Evolutionary conservation across 2,797 vertebrate genomes (phyloP), one percentile per base, ranked within the genome.

Genomic region (Paramormyrops hopkinsi): DNA sequence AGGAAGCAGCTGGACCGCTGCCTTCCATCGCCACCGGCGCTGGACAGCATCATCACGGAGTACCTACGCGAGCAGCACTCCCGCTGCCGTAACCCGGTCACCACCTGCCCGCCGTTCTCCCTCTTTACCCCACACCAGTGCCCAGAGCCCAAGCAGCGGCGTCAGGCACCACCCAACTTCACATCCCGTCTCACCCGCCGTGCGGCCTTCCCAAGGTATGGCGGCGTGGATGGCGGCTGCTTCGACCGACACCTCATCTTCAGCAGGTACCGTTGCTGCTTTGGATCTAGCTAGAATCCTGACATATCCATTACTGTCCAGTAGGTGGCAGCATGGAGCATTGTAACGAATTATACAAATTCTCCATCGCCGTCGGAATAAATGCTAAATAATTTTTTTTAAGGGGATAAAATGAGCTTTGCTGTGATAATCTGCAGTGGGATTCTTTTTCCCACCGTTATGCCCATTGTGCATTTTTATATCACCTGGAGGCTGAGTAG

Each of bases 221-320:
- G 99, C 88, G 99, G 98, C 41, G 98, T 98, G 89, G 99, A 99
- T 91, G 99, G 99, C 87, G 99, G 98, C 88, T 99, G 98, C 95
- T 99, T 99, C 94, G 98, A 99, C 96, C 95, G 99, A 93, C 98
- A 99, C 92, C 98, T 99, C 91, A 99, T 99, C 94, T 99, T 99
- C 92, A 97, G 99, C 97, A 98, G 99, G 99, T 99, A 92, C 94
- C 91, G 22, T 89, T 0, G 7, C 17, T 41, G 8, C 14, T 62
- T 59, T 25, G 4, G 73, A 41, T 79, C 73, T 12, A 17, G 17
- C 17, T 44, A n/a, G 29, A 33, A 37, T 73, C 37, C 17, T n/a
- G 73, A 17, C 37, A 79, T n/a, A 44, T n/a, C 37, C 37, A 7
- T 79, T 2, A n/a, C 73, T n/a, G 14, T 44, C 73, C 73, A 79